Evolutionary conservation across 2,113 vertebrate species (phyloP).

Genomic region (Oplegnathus fasciatus): DNA sequence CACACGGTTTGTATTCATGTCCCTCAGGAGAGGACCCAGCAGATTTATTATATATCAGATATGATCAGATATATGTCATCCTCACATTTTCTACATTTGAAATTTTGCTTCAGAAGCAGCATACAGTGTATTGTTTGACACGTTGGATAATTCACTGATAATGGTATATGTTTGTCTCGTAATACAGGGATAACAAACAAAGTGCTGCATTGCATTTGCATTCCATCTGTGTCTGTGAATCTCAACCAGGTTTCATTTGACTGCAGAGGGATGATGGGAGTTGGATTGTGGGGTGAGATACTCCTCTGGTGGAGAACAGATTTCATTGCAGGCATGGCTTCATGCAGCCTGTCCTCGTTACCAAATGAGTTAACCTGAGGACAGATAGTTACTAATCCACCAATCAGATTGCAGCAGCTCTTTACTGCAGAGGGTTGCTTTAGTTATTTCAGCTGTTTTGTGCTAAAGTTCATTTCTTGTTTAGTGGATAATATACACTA

Average conservation of each 20-base stretch:
- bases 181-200: conserved; percentile 34
- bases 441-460: background rate
- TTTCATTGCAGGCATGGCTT: conserved; percentile 23
- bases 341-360: background rate
- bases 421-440: background rate
- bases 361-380: conserved; percentile 5
- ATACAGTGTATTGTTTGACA: conserved; percentile 17
- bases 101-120: background rate
- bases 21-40: conserved; percentile 18
- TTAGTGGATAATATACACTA: background rate
- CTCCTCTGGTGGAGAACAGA: conserved; percentile 63
- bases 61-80: background rate
- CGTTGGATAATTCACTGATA: conserved; percentile 21
- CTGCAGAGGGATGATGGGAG: background rate
- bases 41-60: conserved; percentile 13
- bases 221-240: conserved; percentile 30
- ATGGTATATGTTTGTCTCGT: background rate
- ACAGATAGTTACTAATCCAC: conserved; percentile 13
- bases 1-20: conserved; percentile 14
- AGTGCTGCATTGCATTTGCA: conserved; percentile 27
- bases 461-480: background rate
- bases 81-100: background rate
- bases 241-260: background rate
- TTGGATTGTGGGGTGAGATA: conserved; percentile 11
- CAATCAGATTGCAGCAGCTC: conserved; percentile 16